These are phyloP conservation scores for Bufo bufo DNA, from an alignment of 2,113 vertebrate genomes.

Conservation along the genomic window DNA sequence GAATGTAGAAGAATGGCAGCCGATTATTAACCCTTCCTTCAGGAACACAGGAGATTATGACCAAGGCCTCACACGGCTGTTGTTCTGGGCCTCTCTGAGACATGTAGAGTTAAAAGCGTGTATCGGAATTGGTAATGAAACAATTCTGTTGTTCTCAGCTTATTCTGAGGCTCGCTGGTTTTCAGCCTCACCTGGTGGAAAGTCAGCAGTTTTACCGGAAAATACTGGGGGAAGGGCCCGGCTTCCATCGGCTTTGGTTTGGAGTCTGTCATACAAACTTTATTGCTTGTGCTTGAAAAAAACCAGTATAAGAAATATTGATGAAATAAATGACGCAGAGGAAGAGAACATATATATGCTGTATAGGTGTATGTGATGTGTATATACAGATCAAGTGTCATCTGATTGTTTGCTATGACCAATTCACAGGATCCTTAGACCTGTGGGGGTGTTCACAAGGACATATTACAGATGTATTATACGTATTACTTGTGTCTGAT, in stretches of 20 bases:
- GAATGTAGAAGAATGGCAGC: background rate
- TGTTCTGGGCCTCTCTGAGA: background rate
- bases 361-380: background rate
- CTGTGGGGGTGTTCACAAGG: too few species aligned
- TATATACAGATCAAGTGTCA: too few species aligned
- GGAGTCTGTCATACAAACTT: background rate
- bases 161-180: slow-evolving; percentile 43
- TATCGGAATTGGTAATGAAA: slow-evolving; percentile 35
- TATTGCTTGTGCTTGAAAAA: background rate
- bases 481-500: too few species aligned
- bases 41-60: too few species aligned
- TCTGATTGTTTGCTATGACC: too few species aligned
- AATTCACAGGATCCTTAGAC: too few species aligned
- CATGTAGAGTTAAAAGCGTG: background rate
- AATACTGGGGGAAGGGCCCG: slow-evolving; percentile 17
- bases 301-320: background rate
- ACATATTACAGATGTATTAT: too few species aligned
- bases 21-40: background rate
- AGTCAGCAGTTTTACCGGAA: slow-evolving; percentile 41
- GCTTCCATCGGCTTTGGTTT: background rate
- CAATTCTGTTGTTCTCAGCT: slow-evolving; percentile 39
- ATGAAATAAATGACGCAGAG: background rate
- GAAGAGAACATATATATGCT: background rate
- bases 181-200: slow-evolving; percentile 39
- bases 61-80: too few species aligned